A percentile compares a stretch with the other conserved stretches of the same genome.
phyloP scores from a whole-genome alignment of 2,113 vertebrate species.

The Engystomops pustulosus region DNA sequence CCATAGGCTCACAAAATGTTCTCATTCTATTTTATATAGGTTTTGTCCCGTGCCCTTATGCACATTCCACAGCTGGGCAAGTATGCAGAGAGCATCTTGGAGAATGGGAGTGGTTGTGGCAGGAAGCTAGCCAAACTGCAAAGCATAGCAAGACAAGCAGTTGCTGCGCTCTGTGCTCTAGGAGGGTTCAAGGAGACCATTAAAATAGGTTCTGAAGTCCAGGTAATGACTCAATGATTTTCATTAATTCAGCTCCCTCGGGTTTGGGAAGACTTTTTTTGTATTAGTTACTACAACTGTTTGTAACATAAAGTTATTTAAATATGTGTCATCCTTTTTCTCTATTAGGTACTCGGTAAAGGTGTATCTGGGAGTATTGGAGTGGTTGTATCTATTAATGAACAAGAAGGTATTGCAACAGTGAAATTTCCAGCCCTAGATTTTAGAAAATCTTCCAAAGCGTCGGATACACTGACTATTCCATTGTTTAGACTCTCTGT shows the following conservation, averaged over 20 bases:
- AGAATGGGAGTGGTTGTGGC: constrained; percentile 92
- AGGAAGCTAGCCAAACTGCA: constrained; percentile 94
- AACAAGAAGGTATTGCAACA: constrained; percentile 97
- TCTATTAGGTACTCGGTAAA: constrained; percentile 90
- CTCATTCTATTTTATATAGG: constrained; percentile 71
- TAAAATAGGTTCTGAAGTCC: constrained; percentile 98
- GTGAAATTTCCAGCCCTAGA: constrained; percentile 93
- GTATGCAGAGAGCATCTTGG: constrained; percentile 94
- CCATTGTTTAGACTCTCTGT: constrained; percentile 96
- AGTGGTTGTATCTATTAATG: constrained; percentile 95
- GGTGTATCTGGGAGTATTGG: constrained; percentile 92
- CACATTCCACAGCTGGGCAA: constrained; percentile 96
- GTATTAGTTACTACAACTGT: too few species aligned
- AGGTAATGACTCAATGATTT: too few species aligned
- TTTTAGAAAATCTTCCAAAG: constrained; percentile 90
- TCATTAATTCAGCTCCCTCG: too few species aligned
- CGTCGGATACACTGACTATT: constrained; percentile 91
- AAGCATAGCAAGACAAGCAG: constrained; percentile 92
- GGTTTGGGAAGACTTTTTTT: too few species aligned
- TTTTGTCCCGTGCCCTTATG: constrained; percentile 94
- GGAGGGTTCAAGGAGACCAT: constrained; percentile 98
- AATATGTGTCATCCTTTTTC: background rate
- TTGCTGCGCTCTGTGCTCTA: constrained; percentile 94
- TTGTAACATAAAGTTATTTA: background rate
- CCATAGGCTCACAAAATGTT: too few species aligned